These are phyloP conservation scores for Microtus californicus DNA, from an alignment of 2,797 vertebrate genomes.

Conservation along the genomic window DNA sequence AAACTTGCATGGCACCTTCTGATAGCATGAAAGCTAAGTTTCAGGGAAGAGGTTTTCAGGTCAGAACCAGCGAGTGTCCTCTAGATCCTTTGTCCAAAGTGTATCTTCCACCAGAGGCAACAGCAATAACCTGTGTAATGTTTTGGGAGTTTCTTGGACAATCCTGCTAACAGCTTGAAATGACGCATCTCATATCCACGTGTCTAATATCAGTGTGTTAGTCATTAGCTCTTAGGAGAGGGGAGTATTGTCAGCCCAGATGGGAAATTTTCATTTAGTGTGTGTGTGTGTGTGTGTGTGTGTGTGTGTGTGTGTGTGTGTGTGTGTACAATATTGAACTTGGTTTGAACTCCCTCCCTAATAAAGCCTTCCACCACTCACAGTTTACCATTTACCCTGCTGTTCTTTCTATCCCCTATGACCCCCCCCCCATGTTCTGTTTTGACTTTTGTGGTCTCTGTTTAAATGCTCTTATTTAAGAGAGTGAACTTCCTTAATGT, in stretches of 20 bases:
- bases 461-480: background rate
- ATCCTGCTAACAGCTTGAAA: background rate
- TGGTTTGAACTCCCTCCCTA: background rate
- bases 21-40: background rate
- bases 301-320: background rate
- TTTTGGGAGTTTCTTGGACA: background rate
- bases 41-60: background rate
- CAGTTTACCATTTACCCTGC: background rate
- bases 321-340: background rate
- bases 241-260: background rate
- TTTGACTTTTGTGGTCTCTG: background rate
- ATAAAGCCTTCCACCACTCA: background rate
- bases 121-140: background rate
- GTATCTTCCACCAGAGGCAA: background rate
- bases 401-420: background rate
- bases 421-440: background rate
- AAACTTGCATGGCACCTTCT: background rate
- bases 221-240: background rate
- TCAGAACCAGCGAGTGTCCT: background rate
- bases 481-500: background rate
- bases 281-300: too few species aligned
- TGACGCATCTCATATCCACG: background rate
- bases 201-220: background rate
- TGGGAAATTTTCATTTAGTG: background rate
- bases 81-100: background rate